Conservation (phyloP, 2,113 vertebrate genomes). For the Aspidoscelis tigris region DNA sequence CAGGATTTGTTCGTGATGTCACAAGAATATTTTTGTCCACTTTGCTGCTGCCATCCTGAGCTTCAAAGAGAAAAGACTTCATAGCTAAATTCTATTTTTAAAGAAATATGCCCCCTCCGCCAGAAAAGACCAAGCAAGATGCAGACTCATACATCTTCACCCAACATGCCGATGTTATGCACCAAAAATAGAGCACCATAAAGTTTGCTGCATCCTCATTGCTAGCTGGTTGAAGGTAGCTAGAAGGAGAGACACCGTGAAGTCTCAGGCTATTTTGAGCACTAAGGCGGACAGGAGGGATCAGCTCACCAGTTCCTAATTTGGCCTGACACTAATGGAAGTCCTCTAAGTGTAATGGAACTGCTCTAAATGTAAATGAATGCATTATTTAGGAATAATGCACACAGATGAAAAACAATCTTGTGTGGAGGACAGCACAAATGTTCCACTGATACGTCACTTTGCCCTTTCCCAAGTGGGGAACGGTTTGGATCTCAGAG, state of each 20-base stretch:
- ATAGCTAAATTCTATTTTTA: not conserved
- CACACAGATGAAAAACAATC: constrained; percentile 34
- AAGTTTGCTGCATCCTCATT: not conserved
- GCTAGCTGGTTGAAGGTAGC: constrained; percentile 5
- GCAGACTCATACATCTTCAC: fast-evolving
- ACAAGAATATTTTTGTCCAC: not conserved
- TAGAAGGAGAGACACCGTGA: not conserved
- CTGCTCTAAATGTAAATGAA: constrained; percentile 31
- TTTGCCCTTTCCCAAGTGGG: constrained; percentile 12
- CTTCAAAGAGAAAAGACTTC: not conserved
- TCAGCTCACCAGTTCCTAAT: constrained; percentile 29
- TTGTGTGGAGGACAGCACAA: constrained; percentile 25
- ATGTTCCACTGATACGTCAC: not conserved
- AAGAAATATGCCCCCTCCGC: not conserved
- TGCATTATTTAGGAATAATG: constrained; percentile 36
- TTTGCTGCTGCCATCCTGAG: not conserved
- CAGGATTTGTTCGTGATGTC: not conserved
- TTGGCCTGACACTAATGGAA: constrained; percentile 33
- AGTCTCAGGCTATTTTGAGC: constrained; percentile 32
- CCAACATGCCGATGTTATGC: not conserved
- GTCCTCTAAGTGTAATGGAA: constrained; percentile 33
- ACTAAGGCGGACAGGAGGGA: fast-evolving
- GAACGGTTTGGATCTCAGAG: not conserved
- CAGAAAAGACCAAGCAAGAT: not conserved
- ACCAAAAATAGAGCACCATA: not conserved